These are phyloP conservation scores for Dysdera silvatica DNA, from an alignment of 1,140 invertebrate genomes.

Conservation along the genomic window DNA sequence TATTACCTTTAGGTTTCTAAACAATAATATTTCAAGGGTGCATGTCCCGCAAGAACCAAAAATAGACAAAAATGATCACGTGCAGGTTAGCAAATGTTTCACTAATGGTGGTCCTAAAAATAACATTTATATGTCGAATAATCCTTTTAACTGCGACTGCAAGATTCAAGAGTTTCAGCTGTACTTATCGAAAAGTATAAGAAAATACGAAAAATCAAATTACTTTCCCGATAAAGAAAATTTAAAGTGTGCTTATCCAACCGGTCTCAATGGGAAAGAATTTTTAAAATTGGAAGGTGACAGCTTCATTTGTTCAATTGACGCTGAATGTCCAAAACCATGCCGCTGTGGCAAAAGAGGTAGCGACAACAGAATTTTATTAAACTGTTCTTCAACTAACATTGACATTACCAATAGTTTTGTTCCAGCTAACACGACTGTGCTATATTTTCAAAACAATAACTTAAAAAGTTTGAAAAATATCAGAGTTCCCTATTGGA, in stretches of 20 bases:
- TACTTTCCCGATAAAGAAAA: neutral
- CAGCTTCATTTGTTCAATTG: conserved; percentile 7
- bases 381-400: conserved; percentile 3
- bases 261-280: neutral
- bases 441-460: conserved; percentile 18
- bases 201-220: neutral
- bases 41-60: neutral
- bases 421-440: neutral
- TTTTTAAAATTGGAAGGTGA: neutral
- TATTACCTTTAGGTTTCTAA: conserved; percentile 12
- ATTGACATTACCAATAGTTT: neutral
- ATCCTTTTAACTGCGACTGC: conserved; percentile 16
- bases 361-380: conserved; percentile 1
- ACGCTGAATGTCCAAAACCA: conserved; percentile 1
- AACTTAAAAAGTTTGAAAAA: neutral
- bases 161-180: conserved; percentile 3
- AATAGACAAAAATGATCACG: neutral
- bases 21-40: conserved; percentile 16
- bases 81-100: neutral
- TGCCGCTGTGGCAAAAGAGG: conserved; percentile 15
- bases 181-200: neutral
- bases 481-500: neutral
- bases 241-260: neutral
- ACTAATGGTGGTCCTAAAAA: conserved; percentile 17
- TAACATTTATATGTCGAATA: conserved; percentile 10